phyloP scores from a whole-genome alignment of 2,113 vertebrate species.

The Rhabdornis inornatus region DNA sequence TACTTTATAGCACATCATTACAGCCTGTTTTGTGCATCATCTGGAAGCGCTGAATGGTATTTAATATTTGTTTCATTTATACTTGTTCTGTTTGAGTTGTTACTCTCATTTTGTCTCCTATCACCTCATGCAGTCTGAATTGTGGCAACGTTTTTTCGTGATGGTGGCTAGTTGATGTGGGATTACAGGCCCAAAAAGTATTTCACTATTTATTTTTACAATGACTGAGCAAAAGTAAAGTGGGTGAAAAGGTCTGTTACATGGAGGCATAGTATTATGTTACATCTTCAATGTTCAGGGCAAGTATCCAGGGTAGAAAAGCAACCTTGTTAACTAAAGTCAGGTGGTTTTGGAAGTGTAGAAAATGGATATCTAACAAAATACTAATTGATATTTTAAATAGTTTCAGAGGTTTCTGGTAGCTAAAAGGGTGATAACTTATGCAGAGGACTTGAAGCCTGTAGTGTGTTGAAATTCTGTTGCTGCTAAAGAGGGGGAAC shows the following conservation, averaged over 20 bases:
- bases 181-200: neutral
- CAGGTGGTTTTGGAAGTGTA: neutral
- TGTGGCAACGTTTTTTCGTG: neutral
- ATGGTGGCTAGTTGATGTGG: neutral
- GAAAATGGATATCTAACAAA: neutral
- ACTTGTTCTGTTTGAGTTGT: neutral
- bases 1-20: neutral
- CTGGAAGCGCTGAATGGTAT: neutral
- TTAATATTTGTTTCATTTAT: neutral
- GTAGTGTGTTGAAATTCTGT: neutral
- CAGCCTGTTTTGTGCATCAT: neutral
- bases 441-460: neutral
- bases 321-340: neutral
- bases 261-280: neutral
- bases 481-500: neutral
- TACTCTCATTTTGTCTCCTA: neutral
- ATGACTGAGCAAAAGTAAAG: neutral
- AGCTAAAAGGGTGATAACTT: neutral
- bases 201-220: neutral
- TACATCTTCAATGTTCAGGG: neutral
- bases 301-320: neutral
- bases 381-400: neutral
- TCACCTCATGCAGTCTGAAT: neutral
- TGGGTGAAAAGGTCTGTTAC: neutral
- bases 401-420: neutral